Evolutionary conservation across 2,113 vertebrate genomes (phyloP).

Genomic region (Lamprologus ornatipinnis): DNA sequence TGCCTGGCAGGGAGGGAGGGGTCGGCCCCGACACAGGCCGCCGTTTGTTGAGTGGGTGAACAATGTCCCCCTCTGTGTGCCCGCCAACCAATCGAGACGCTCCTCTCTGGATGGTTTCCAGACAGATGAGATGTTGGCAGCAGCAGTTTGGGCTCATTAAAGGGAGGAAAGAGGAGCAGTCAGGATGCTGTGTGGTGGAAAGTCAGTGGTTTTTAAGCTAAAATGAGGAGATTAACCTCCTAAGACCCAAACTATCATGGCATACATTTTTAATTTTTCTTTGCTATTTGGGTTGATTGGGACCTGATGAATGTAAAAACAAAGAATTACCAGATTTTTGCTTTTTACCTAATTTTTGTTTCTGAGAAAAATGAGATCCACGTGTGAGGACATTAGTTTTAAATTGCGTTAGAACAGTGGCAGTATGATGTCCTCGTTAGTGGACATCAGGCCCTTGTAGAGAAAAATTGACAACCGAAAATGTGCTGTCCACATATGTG

Average conservation of each 20-base stretch:
- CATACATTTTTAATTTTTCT: background rate
- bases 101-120: constrained; percentile 37
- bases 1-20: constrained; percentile 28
- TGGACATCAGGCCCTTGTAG: background rate
- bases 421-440: background rate
- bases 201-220: background rate
- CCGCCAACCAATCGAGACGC: background rate
- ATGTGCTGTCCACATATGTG: background rate
- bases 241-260: background rate
- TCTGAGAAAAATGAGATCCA: background rate
- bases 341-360: background rate
- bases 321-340: background rate
- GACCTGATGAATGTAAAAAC: background rate
- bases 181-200: background rate
- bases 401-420: background rate
- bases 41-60: constrained; percentile 23
- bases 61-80: constrained; percentile 54
- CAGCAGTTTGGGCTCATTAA: background rate
- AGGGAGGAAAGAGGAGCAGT: background rate
- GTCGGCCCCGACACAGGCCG: background rate
- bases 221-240: background rate
- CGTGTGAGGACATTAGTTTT: background rate
- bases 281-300: background rate
- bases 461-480: background rate
- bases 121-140: background rate